Conservation (phyloP, 2,113 vertebrate species). For the Pygoscelis antarcticus region DNA sequence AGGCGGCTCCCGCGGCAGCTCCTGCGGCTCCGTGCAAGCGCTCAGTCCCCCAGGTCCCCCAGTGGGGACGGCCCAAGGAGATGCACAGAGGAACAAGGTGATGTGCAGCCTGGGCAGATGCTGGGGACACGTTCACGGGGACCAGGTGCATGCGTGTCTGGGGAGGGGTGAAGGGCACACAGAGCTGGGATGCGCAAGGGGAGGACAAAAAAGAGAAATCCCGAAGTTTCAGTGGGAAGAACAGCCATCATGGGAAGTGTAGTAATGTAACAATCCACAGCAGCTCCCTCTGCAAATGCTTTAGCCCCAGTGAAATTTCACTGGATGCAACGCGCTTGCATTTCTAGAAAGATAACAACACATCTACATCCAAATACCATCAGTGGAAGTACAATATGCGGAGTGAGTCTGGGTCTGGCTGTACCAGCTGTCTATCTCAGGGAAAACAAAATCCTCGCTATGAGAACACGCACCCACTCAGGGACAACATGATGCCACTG, state of each 20-base stretch:
- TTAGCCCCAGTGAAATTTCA: neutral
- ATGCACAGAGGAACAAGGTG: neutral
- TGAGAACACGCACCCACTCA: accelerated
- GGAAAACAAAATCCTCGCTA: neutral
- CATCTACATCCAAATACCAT: neutral
- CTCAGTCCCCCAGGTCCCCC: accelerated
- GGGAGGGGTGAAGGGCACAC: neutral
- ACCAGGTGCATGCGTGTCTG: neutral
- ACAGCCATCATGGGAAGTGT: accelerated
- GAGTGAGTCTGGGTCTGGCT: neutral
- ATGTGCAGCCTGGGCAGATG: neutral
- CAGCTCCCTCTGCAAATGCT: neutral
- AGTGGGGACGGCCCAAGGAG: accelerated
- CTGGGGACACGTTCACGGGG: accelerated
- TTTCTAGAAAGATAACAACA: neutral
- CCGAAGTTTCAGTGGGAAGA: neutral
- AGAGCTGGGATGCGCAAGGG: neutral
- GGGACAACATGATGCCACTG: accelerated
- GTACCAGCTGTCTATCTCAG: neutral
- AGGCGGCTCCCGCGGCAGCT: neutral
- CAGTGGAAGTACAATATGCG: neutral
- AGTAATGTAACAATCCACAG: neutral
- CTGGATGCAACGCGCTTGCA: accelerated
- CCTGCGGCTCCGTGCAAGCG: neutral
- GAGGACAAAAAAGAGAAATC: neutral